Conservation (phyloP, 2,797 vertebrate species). For the Propithecus deckenii region DNA sequence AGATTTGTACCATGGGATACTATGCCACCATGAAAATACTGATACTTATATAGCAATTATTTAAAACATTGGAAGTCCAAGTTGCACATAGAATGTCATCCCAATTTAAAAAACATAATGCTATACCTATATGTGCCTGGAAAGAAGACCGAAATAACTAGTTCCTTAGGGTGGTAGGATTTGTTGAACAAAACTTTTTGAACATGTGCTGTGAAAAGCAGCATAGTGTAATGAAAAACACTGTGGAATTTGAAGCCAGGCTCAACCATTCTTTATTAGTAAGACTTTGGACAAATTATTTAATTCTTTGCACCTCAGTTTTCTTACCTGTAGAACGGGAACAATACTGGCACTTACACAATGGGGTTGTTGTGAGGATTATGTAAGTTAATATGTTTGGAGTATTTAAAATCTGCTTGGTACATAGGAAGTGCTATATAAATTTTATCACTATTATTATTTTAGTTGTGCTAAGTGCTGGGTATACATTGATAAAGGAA, state of each 20-base stretch:
- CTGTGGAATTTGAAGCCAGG: not conserved
- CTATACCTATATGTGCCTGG: not conserved
- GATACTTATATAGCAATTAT: not conserved
- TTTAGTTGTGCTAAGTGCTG: not conserved
- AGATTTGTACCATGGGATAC: not conserved
- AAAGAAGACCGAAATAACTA: not conserved
- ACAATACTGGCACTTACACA: not conserved
- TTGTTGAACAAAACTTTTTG: not conserved
- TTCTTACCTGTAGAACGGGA: not conserved
- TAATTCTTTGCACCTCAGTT: not conserved
- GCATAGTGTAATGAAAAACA: not conserved
- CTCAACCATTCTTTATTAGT: not conserved
- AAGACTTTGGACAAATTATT: not conserved
- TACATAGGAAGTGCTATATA: not conserved
- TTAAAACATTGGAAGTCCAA: not conserved
- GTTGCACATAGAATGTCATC: not conserved
- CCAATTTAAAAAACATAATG: not conserved
- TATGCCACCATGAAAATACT: not conserved
- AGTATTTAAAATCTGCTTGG: not conserved
- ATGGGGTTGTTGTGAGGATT: not conserved
- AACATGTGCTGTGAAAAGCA: not conserved
- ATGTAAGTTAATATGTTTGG: not conserved
- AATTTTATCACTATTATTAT: not conserved
- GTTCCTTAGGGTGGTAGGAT: not conserved
- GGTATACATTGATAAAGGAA: not conserved